Evolutionary conservation across 23 tunicate genomes (phyloP), one percentile per base, ranked within the genome.

Genomic region (Ciona savignyi): DNA sequence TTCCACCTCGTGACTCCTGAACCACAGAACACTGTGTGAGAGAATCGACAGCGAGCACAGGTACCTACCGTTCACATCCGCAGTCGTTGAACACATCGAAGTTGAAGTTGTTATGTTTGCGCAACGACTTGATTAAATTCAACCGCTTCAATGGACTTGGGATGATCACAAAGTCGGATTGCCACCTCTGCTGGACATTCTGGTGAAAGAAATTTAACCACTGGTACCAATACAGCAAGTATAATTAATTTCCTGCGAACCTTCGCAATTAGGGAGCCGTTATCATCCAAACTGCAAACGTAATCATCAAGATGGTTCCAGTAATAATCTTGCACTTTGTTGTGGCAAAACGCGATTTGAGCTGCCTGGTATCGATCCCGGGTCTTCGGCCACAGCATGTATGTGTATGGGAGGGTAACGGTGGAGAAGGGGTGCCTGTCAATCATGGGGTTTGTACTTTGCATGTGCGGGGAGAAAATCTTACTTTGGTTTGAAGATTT

Each of bases 311-410:
- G 75, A 33, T 84, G 78, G 71, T 84, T 90, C 97, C 97, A 90
- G 31, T 76, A 67, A 30, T 61, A 75, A 70, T 86, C 83, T 63
- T 90, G 85, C 30, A 70, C 81, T 42, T 83, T 87, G 31, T 82
- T 82, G 48, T 90, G 86, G 9, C 79, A 70, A 60, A 90, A 90
- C 0, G 67, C 67, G 20, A 74, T 66, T 26, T 65, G 32, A 4
- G 82, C 75, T 30, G 75, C 23, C 34, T 77, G 85, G 49, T 68
- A 90, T 33, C 66, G 51, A 60, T 60, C 70, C 51, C 90, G 35
- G 23, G 78, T 79, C 21, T 67, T 80, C 4, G 97, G 87, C 97
- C 97, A 90, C 74, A 90, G 32, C 81, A 90, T 74, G 81, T 90
- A 90, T 23, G 56, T 78, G 78, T 90, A 90, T 4, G 65, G 63